Percentiles rank a stretch among this genome's conserved stretches.
These are phyloP conservation scores for Neodon shergylaensis DNA, from an alignment of 2,113 vertebrate genomes.

Conservation along the genomic window DNA sequence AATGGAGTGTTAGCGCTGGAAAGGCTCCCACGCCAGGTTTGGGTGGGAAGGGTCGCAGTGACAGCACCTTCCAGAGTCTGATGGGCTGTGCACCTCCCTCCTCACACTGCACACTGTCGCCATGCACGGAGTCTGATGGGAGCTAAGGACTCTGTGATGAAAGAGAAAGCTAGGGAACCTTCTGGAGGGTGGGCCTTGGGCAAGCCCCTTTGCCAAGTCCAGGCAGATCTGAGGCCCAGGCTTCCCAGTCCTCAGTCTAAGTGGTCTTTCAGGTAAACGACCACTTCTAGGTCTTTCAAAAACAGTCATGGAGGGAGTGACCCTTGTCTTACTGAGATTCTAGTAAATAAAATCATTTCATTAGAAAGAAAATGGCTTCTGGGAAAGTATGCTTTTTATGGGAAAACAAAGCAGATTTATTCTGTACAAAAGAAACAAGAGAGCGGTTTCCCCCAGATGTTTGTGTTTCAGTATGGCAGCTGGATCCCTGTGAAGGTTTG, in stretches of 20 bases:
- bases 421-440: neutral
- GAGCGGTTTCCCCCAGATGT: neutral
- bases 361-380: neutral
- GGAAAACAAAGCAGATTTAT: neutral
- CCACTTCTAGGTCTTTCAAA: neutral
- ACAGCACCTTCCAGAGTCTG: neutral
- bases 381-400: neutral
- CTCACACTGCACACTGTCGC: neutral
- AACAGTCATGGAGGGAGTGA: neutral
- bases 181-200: accelerated
- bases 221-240: neutral
- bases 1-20: neutral
- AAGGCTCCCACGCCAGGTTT: neutral
- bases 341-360: neutral
- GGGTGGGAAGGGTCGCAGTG: neutral
- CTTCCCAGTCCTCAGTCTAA: neutral
- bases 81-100: too few relatives aligned
- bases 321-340: neutral
- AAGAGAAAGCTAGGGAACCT: neutral
- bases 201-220: neutral
- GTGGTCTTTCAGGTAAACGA: neutral
- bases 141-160: neutral
- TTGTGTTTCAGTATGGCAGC: neutral
- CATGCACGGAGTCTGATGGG: accelerated
- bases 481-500: too few relatives aligned